Percentiles rank a stretch among this genome's conserved stretches.
Evolutionary conservation across 2,888 invertebrate genomes (phyloP).

Genomic region (Drosophila nr. medialis): DNA sequence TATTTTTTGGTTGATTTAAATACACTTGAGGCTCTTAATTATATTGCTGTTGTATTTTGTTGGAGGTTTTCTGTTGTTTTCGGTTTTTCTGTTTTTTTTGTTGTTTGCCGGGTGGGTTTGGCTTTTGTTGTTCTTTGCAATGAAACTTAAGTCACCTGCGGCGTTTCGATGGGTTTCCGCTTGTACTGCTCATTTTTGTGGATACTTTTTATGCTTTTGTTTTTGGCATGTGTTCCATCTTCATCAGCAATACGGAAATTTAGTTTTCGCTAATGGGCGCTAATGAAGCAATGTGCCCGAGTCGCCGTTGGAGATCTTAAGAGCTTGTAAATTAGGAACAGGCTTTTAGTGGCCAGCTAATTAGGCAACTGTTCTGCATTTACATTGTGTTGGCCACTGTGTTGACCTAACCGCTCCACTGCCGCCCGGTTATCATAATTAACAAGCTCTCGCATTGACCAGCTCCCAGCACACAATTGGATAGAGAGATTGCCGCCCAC

Average conservation of each 20-base stretch:
- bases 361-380: constrained; percentile 65
- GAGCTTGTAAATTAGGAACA: constrained; percentile 66
- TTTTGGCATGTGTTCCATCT: constrained; percentile 76
- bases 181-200: constrained; percentile 36
- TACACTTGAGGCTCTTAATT: constrained; percentile 78
- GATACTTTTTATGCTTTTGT: constrained; percentile 18
- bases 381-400: constrained; percentile 47
- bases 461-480: constrained; percentile 42
- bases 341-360: constrained; percentile 70
- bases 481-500: constrained; percentile 28
- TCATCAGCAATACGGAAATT: constrained; percentile 72
- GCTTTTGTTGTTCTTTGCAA: constrained; percentile 48
- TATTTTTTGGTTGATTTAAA: constrained; percentile 71
- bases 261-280: constrained; percentile 74
- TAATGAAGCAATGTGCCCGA: constrained; percentile 72
- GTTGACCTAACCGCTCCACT: constrained; percentile 32
- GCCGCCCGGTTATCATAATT: constrained; percentile 71
- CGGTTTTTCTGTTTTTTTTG: constrained; percentile 2
- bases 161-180: constrained; percentile 56
- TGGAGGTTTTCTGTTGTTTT: constrained; percentile 13
- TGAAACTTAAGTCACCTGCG: constrained; percentile 73
- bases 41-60: constrained; percentile 64
- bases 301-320: constrained; percentile 54
- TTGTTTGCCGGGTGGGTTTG: constrained; percentile 16
- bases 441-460: constrained; percentile 66